Percentiles rank a stretch among this genome's conserved stretches.
These are phyloP conservation scores for Geotrupes spiniger DNA, from an alignment of 2,888 invertebrate species.

Conservation along the genomic window DNA sequence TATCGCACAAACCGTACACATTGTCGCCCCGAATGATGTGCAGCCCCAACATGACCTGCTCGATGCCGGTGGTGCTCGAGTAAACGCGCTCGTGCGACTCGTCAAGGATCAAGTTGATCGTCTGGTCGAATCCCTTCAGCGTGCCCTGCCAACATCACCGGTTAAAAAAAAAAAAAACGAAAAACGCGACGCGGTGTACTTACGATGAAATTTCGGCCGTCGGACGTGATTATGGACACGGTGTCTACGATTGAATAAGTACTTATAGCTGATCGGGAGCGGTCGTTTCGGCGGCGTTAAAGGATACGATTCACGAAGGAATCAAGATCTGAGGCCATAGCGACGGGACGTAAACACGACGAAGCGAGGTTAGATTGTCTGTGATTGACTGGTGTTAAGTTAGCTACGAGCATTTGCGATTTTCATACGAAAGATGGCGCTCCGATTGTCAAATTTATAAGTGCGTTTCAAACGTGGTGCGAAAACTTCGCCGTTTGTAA, in stretches of 20 bases:
- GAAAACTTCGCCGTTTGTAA: no score
- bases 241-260: slow-evolving; percentile 57
- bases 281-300: slow-evolving; percentile 42
- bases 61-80: slow-evolving; percentile 86
- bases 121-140: slow-evolving; percentile 97
- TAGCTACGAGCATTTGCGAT: no score
- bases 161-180: slow-evolving; percentile 10
- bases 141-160: slow-evolving; percentile 68
- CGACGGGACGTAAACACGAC: slow-evolving; percentile 9
- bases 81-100: slow-evolving; percentile 99
- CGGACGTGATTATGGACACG: slow-evolving; percentile 93
- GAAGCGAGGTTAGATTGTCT: no score
- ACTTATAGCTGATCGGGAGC: background rate
- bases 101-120: slow-evolving; percentile 96
- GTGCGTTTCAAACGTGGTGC: no score
- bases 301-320: slow-evolving; percentile 81
- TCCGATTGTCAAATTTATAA: no score
- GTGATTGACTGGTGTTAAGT: no score
- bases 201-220: slow-evolving; percentile 92
- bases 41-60: slow-evolving; percentile 92
- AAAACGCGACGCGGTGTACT: slow-evolving; percentile 42
- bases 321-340: slow-evolving; percentile 82
- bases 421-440: background rate
- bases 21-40: slow-evolving; percentile 99
- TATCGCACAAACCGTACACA: slow-evolving; percentile 61